Conservation (phyloP, 2,797 vertebrate genomes). For the Sebastes hopkinsi region DNA sequence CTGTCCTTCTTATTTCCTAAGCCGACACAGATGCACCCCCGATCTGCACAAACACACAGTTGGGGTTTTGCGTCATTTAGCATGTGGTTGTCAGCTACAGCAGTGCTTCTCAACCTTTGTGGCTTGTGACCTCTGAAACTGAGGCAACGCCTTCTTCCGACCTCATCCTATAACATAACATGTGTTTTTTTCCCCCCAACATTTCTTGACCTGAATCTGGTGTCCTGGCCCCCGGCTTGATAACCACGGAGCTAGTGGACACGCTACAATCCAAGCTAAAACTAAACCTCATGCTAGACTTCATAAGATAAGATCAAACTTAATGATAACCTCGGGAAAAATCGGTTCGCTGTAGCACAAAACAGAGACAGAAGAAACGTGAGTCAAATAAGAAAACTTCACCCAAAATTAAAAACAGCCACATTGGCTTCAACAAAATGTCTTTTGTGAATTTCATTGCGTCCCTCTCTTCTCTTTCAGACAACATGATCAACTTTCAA, state of each 20-base stretch:
- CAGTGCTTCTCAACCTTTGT: not conserved
- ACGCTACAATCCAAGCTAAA: not conserved
- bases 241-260: not conserved
- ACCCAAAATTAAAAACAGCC: not conserved
- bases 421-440: not conserved
- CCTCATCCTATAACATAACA: not conserved
- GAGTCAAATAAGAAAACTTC: not conserved
- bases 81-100: conserved; percentile 22
- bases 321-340: conserved; percentile 19
- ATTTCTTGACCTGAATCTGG: conserved; percentile 12
- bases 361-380: not conserved
- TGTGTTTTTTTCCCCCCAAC: not conserved
- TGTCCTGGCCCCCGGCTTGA: not conserved
- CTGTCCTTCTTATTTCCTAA: conserved; percentile 30
- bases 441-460: not conserved
- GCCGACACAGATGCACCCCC: conserved; percentile 30
- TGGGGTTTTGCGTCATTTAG: conserved; percentile 48
- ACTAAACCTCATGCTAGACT: conserved; percentile 5
- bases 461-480: conserved; percentile 1
- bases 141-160: not conserved
- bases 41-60: conserved; percentile 37
- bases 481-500: conserved; percentile 26
- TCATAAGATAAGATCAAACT: conserved; percentile 4
- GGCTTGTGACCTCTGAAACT: conserved; percentile 13
- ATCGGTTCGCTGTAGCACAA: not conserved